Base-by-base conservation (phyloP, 2,113 vertebrate genomes). In the Dipodomys stephensi region DNA sequence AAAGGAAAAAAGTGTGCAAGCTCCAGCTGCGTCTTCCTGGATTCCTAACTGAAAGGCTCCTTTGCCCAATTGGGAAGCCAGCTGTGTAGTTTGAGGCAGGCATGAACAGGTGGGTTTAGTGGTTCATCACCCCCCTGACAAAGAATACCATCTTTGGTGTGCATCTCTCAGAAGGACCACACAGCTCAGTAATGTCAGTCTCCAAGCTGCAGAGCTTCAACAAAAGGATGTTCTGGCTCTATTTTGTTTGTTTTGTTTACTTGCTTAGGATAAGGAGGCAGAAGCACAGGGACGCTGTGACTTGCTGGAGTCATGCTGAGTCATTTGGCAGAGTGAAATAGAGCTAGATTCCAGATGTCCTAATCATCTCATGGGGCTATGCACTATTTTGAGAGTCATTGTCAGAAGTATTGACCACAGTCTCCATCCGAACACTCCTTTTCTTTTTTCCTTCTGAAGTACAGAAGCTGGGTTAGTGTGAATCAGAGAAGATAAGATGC, bases 21-120 rank as follows among this genome's bases (percentile, higher is more conserved):
- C 60, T 74, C 90, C 72, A 18, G 62, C 71, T 39, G 18, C 32
- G 39, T 32, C 69, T 78, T 73, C 72, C 86, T n/a, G 46, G 39
- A 16, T 88, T 86, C 87, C 88, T 57, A 72, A 71, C 73, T 25
- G 16, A 82, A 35, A 76, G 46, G 49, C 49, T 72, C 72, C 72
- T 91, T 91, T 68, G 46, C 93, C 81, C 73, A 35, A 0, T 46
- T 82, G 83, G 77, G 85, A 73, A 90, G 57, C 64, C 35, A 46
- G 46, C 77, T 81, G 64, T 69, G 91, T 65, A 73, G 81, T 81
- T 87, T 18, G 77, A 76, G 73, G 90, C 92, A 90, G 49, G 49
- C 30, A 39, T 46, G 25, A 67, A 19, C 88, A 92, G 91, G 89
- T 93, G 95, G 91, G 95, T 93, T 65, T 74, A 88, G 68, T n/a